Conservation (phyloP, 1,140 invertebrate genomes). For the Apis dorsata region DNA sequence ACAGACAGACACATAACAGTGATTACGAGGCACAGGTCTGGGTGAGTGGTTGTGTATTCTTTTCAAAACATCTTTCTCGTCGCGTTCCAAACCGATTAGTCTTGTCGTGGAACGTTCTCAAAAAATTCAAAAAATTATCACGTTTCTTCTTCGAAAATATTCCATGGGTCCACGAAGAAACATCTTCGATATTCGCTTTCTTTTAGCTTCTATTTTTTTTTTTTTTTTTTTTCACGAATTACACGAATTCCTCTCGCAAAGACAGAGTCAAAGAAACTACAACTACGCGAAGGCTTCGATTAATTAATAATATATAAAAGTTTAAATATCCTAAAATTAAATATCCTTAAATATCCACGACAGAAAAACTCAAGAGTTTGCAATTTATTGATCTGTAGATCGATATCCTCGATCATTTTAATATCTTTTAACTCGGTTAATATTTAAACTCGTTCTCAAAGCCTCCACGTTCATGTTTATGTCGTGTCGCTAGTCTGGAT, state of each 20-base stretch:
- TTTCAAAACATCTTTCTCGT: slow-evolving; percentile 9
- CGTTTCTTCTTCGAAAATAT: neutral
- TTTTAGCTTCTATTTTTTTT: neutral
- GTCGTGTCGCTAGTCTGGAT: slow-evolving; percentile 33
- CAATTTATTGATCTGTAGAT: neutral
- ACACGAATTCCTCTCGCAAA: neutral
- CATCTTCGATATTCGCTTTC: neutral
- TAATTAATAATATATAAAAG: neutral
- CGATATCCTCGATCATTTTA: neutral
- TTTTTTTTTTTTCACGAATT: neutral
- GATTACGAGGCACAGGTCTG: slow-evolving; percentile 34
- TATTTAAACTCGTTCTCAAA: neutral
- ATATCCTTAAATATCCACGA: neutral
- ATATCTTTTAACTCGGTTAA: neutral
- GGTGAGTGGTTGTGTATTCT: slow-evolving; percentile 21
- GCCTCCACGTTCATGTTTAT: slow-evolving; percentile 18
- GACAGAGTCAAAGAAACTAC: neutral
- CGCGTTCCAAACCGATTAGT: neutral
- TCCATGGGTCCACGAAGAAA: neutral
- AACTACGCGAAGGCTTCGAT: neutral
- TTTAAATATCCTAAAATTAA: neutral
- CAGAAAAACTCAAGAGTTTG: neutral
- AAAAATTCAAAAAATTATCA: slow-evolving; percentile 13
- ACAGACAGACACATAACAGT: slow-evolving; percentile 78
- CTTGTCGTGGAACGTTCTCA: neutral